A percentile compares a stretch with the other conserved stretches of the same genome.
Evolutionary conservation across 2,888 invertebrate genomes (phyloP).

Genomic region (Zele albiditarsus): DNA sequence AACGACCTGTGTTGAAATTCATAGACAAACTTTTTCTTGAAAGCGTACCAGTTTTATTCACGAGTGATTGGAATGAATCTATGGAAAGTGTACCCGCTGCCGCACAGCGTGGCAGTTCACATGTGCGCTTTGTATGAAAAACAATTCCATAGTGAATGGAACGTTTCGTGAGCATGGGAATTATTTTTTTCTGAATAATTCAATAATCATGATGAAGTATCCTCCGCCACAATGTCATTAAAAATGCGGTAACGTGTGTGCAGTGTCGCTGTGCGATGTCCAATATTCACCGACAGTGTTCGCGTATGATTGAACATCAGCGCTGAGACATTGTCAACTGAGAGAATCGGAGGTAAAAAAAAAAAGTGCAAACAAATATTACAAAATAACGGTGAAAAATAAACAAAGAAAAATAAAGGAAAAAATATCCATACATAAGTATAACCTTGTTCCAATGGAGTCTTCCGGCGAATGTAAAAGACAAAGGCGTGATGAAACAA

Average conservation of each 20-base stretch:
- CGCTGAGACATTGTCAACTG: background rate
- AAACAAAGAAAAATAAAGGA: background rate
- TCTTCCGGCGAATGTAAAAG: slow-evolving; percentile 24
- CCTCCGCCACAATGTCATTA: slow-evolving; percentile 20
- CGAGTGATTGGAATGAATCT: background rate
- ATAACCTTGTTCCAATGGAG: slow-evolving; percentile 29
- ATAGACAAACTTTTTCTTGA: background rate
- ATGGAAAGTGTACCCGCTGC: background rate
- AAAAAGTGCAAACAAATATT: background rate
- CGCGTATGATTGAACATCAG: background rate
- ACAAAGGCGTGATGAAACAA: slow-evolving; percentile 6
- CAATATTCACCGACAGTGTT: background rate
- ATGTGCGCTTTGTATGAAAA: background rate
- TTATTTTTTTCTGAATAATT: background rate
- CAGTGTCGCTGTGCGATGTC: slow-evolving; percentile 7
- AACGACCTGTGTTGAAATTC: background rate
- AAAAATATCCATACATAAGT: background rate
- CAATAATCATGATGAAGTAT: slow-evolving; percentile 9
- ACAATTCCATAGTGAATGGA: background rate
- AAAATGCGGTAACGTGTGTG: slow-evolving; percentile 22
- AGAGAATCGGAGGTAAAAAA: slow-evolving; percentile 2
- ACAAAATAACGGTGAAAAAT: background rate
- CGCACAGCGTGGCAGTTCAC: background rate
- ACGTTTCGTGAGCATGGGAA: background rate
- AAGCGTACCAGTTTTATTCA: background rate